Conservation (phyloP, 2,888 invertebrate species). For the Parascotia fuliginaria region DNA sequence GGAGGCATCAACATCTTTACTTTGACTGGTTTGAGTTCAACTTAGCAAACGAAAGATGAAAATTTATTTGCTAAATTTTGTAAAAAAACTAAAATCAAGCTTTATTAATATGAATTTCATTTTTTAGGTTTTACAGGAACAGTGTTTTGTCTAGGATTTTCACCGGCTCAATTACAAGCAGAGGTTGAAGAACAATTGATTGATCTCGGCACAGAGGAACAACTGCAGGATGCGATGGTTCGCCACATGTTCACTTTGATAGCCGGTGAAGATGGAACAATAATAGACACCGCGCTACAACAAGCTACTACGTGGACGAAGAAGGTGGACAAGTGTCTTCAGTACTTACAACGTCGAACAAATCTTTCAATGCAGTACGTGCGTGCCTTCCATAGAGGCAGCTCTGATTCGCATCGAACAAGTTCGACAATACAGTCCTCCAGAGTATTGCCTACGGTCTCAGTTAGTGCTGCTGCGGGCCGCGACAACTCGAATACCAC, state of each 20-base stretch:
- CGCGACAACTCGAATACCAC: not conserved
- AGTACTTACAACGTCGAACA: slow-evolving; percentile 40
- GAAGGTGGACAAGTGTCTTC: slow-evolving; percentile 48
- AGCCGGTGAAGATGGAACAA: slow-evolving; percentile 23
- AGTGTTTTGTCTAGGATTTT: slow-evolving; percentile 60
- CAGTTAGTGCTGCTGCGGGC: slow-evolving; percentile 43
- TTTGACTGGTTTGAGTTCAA: too few relatives aligned
- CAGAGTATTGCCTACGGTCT: slow-evolving; percentile 39
- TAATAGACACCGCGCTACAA: slow-evolving; percentile 31
- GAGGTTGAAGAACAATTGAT: slow-evolving; percentile 36
- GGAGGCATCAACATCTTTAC: too few relatives aligned
- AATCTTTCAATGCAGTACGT: slow-evolving; percentile 51
- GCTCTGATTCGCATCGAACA: slow-evolving; percentile 43
- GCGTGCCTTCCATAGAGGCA: slow-evolving; percentile 44
- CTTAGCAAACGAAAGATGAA: too few relatives aligned
- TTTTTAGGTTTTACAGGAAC: slow-evolving; percentile 56
- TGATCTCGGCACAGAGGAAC: slow-evolving; percentile 34
- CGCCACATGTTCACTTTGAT: slow-evolving; percentile 49
- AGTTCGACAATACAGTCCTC: slow-evolving; percentile 26
- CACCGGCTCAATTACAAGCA: slow-evolving; percentile 48
- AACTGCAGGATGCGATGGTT: slow-evolving; percentile 46
- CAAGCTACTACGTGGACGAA: slow-evolving; percentile 43
- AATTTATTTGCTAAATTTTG: too few relatives aligned
- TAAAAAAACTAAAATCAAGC: too few relatives aligned
- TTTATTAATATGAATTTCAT: not conserved